Conservation (phyloP, 2,888 invertebrate genomes). For the Phyllotreta striolata region DNA sequence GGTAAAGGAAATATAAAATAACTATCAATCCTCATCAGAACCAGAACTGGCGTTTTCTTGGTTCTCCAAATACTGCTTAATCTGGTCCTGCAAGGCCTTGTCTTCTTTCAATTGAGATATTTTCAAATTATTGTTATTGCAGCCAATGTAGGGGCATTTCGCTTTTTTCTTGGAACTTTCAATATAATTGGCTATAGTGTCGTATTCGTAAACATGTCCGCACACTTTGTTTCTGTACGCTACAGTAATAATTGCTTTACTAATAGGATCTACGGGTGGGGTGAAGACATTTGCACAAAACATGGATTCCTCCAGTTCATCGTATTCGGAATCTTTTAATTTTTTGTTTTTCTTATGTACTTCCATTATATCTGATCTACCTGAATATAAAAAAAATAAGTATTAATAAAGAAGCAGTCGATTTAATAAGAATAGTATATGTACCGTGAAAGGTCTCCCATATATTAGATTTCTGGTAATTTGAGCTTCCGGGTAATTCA, state of each 20-base stretch:
- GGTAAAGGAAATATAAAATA: no score
- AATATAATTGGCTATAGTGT: constrained; percentile 50
- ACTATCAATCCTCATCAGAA: constrained; percentile 33
- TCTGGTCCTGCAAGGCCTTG: constrained; percentile 43
- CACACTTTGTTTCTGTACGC: constrained; percentile 51
- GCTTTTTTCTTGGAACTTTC: constrained; percentile 48
- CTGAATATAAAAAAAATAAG: constrained; percentile 3
- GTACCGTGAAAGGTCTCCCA: no score
- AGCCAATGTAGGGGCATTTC: constrained; percentile 55
- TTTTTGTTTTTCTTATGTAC: constrained; percentile 40
- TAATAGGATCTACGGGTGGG: constrained; percentile 54
- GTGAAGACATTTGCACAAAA: constrained; percentile 49
- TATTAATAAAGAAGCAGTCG: not conserved
- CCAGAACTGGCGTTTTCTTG: constrained; percentile 33
- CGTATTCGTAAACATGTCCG: constrained; percentile 53
- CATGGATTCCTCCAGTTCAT: constrained; percentile 48
- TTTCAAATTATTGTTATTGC: constrained; percentile 44
- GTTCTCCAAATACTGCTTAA: constrained; percentile 43
- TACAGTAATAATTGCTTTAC: constrained; percentile 48
- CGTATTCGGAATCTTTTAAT: constrained; percentile 39
- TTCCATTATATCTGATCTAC: constrained; percentile 41
- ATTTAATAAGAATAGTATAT: no score
- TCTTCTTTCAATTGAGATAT: constrained; percentile 46
- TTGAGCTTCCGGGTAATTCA: not conserved
- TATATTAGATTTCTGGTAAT: no score